Conservation (phyloP, 1,140 invertebrate genomes). For the Acromyrmex echinatior region DNA sequence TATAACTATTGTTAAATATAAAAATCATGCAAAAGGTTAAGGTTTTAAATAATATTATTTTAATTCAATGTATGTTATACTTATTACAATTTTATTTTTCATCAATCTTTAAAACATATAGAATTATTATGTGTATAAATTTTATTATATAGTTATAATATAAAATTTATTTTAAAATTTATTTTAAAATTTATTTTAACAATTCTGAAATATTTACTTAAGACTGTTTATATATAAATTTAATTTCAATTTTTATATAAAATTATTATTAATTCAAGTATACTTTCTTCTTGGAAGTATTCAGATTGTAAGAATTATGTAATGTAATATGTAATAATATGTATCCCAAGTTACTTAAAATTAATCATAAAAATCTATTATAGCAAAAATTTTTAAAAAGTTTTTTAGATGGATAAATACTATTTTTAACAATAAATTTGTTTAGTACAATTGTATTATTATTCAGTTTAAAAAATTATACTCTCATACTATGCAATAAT, state of each 20-base stretch:
- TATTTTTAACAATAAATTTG: neutral
- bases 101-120: neutral
- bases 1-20: neutral
- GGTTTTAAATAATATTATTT: slow-evolving; percentile 11
- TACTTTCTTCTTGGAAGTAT: neutral
- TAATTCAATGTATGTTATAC: neutral
- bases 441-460: neutral
- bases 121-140: neutral
- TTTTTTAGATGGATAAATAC: neutral
- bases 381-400: neutral
- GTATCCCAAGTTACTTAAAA: neutral
- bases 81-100: neutral
- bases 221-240: neutral
- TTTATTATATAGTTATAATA: neutral
- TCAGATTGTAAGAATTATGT: neutral
- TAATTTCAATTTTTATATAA: neutral
- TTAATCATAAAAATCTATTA: neutral
- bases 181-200: neutral
- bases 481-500: neutral
- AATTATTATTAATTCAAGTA: neutral
- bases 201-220: neutral
- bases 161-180: neutral
- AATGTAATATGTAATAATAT: neutral
- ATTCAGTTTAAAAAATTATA: neutral
- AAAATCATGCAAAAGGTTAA: slow-evolving; percentile 1